Evolutionary conservation across 2,797 vertebrate species (phyloP).

Genomic region (Oophaga sylvatica): DNA sequence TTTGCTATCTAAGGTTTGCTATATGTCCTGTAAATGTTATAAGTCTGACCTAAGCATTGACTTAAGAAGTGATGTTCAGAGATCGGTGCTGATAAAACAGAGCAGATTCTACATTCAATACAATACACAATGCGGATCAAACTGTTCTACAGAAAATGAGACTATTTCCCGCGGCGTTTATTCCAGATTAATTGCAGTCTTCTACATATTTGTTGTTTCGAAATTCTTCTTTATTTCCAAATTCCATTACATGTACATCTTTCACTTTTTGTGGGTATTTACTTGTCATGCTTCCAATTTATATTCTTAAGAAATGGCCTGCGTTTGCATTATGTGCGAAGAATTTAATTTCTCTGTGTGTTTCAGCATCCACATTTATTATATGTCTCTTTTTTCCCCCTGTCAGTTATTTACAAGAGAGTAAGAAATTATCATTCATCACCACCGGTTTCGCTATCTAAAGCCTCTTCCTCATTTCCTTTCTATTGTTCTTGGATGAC

Average conservation of each 20-base stretch:
- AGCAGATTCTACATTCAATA: neutral
- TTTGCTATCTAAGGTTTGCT: too few species aligned
- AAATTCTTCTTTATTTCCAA: neutral
- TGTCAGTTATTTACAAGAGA: slow-evolving; percentile 37
- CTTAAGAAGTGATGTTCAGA: neutral
- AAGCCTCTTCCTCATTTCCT: slow-evolving; percentile 15
- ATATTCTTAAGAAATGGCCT: neutral
- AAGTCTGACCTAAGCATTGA: too few species aligned
- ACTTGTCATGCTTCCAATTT: slow-evolving; percentile 11
- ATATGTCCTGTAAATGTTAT: too few species aligned
- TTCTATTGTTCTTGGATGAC: slow-evolving; percentile 38
- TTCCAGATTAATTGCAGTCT: neutral
- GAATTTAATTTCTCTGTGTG: slow-evolving; percentile 23
- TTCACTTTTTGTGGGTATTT: neutral
- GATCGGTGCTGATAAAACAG: neutral
- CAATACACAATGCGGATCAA: neutral
- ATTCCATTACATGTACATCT: neutral
- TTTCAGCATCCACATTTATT: slow-evolving; percentile 23
- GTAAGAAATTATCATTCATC: slow-evolving; percentile 36
- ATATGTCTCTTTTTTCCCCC: slow-evolving; percentile 5
- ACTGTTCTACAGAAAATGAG: neutral
- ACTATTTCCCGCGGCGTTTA: neutral
- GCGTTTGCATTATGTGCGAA: slow-evolving; percentile 35
- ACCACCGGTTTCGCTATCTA: neutral
- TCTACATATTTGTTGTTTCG: neutral